Evolutionary conservation across 2,797 vertebrate genomes (phyloP).

Genomic region (Morelia viridis): DNA sequence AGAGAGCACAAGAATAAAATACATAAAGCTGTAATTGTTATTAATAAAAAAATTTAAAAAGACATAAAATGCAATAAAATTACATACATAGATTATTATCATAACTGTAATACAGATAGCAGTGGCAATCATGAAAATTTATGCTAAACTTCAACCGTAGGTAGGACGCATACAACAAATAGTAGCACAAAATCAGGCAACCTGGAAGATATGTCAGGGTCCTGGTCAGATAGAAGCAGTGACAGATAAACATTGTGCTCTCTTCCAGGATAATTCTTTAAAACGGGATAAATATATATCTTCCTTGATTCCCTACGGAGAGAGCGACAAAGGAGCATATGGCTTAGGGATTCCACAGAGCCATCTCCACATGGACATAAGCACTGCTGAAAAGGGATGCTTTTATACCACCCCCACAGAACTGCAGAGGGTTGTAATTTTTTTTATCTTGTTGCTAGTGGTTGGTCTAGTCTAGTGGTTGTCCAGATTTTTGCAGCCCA

Average conservation of each 20-base stretch:
- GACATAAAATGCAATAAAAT: neutral
- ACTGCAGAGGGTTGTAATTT: neutral
- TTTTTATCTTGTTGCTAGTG: neutral
- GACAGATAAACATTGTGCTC: no score
- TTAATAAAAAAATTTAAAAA: neutral
- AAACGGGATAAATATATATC: no score
- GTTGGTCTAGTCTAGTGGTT: neutral
- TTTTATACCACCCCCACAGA: neutral
- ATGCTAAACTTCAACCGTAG: neutral
- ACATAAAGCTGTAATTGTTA: neutral
- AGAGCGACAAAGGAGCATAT: neutral
- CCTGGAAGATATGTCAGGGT: no score
- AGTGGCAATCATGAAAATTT: neutral
- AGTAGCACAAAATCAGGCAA: neutral
- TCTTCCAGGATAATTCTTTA: no score
- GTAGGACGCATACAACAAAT: neutral
- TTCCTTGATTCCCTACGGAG: no score
- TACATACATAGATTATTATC: neutral
- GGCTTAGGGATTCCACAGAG: neutral
- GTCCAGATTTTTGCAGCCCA: neutral
- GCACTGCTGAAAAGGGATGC: neutral
- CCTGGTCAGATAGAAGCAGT: no score
- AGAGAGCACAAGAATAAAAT: neutral
- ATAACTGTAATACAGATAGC: neutral
- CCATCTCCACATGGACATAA: neutral